Percentiles rank a stretch among this genome's conserved stretches.
Conservation (phyloP, 2,888 invertebrate species). For the Melanchra persicariae region DNA sequence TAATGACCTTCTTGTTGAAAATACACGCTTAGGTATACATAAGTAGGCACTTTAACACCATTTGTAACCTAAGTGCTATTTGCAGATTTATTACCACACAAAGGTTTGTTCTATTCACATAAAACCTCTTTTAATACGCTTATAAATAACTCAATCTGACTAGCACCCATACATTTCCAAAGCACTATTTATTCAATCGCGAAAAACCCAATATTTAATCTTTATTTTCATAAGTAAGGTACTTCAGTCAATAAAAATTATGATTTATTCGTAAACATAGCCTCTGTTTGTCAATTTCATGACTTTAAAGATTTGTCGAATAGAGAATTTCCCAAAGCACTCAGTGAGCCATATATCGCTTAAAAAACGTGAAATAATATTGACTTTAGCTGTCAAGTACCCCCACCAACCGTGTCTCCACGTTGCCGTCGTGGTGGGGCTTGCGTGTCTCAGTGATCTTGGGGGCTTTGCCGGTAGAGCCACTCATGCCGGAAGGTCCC, state of each 20-base stretch:
- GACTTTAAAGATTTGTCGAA: constrained; percentile 33
- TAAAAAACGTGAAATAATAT: constrained; percentile 46
- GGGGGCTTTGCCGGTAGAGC: no score
- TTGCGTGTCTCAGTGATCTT: no score
- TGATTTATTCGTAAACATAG: constrained; percentile 26
- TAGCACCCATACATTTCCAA: constrained; percentile 30
- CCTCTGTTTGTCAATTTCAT: constrained; percentile 38
- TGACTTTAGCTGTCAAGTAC: constrained; percentile 26
- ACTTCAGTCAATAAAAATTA: constrained; percentile 39
- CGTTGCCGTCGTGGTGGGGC: no score
- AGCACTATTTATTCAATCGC: constrained; percentile 22
- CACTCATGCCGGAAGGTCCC: no score
- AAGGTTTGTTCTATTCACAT: constrained; percentile 1
- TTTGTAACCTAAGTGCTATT: constrained; percentile 28
- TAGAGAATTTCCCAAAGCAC: constrained; percentile 43
- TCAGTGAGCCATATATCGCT: constrained; percentile 18
- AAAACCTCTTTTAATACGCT: constrained; percentile 7
- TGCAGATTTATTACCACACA: constrained; percentile 17
- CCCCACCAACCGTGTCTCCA: no score
- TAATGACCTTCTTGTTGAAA: constrained; percentile 17
- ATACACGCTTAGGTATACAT: constrained; percentile 6
- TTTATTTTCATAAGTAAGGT: constrained; percentile 44
- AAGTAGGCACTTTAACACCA: constrained; percentile 20
- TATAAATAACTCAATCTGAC: constrained; percentile 9
- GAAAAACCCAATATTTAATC: constrained; percentile 42